Evolutionary conservation across 1,140 invertebrate species (phyloP).

Genomic region (Euura lappo): DNA sequence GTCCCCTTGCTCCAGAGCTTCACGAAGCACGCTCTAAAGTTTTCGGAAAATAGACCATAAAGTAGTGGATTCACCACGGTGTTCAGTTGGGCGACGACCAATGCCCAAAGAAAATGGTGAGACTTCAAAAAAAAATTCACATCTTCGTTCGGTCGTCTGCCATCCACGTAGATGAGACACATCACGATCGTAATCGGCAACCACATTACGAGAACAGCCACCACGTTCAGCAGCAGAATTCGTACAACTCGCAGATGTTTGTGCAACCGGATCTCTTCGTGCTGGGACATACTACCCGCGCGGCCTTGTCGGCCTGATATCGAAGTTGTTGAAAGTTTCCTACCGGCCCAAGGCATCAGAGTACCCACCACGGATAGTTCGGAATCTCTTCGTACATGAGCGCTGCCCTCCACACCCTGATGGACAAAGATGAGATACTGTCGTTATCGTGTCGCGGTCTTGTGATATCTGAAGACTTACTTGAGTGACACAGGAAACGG

Average conservation of each 20-base stretch:
- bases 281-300: constrained; percentile 58
- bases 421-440: not conserved
- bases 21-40: constrained; percentile 68
- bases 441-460: constrained; percentile 27
- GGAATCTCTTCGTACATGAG: constrained; percentile 51
- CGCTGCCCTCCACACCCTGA: constrained; percentile 23
- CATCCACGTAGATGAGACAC: constrained; percentile 66
- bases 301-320: constrained; percentile 45
- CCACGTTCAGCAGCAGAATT: constrained; percentile 64
- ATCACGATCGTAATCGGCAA: constrained; percentile 65
- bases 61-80: constrained; percentile 81
- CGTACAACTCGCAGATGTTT: constrained; percentile 66
- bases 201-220: constrained; percentile 68
- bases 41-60: constrained; percentile 79
- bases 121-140: constrained; percentile 61
- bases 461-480: constrained; percentile 37
- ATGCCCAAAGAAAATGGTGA: constrained; percentile 64
- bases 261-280: constrained; percentile 61
- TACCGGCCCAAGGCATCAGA: constrained; percentile 57
- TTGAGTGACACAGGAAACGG: constrained; percentile 56
- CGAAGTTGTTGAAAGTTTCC: constrained; percentile 54
- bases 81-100: constrained; percentile 71
- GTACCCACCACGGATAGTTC: constrained; percentile 60
- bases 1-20: constrained; percentile 48
- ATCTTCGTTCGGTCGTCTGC: constrained; percentile 58